Evolutionary conservation across 1,140 invertebrate species (phyloP).

Genomic region (Lysiphlebus fabarum): DNA sequence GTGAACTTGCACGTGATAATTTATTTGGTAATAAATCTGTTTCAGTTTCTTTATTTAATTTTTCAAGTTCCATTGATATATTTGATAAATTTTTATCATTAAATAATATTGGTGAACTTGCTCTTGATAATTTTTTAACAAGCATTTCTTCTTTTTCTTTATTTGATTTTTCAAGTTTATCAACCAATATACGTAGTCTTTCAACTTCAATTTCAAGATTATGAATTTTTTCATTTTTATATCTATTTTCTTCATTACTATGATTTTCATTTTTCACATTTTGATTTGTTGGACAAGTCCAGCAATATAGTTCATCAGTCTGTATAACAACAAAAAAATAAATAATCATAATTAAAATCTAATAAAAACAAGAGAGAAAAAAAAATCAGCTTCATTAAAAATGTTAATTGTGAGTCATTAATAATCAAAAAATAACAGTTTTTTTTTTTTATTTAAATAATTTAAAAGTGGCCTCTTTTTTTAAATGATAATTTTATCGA

Average conservation of each 20-base stretch:
- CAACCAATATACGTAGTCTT: conserved; percentile 28
- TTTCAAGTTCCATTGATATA: conserved; percentile 1
- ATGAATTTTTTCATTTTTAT: too few species aligned
- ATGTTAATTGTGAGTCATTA: too few species aligned
- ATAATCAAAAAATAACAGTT: too few species aligned
- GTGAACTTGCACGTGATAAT: conserved; percentile 24
- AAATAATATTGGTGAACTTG: conserved; percentile 27
- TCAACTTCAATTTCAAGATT: conserved; percentile 28
- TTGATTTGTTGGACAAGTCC: conserved; percentile 58
- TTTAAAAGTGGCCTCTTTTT: too few species aligned
- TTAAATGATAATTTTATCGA: too few species aligned
- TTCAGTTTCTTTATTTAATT: too few species aligned
- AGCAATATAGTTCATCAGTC: conserved; percentile 86
- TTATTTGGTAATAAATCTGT: background rate
- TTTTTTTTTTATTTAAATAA: too few species aligned
- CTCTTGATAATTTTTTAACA: conserved; percentile 3
- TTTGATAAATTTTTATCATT: conserved; percentile 7
- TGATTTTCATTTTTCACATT: conserved; percentile 67
- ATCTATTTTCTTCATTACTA: conserved; percentile 53
- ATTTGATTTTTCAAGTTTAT: conserved; percentile 15
- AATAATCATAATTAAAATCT: too few species aligned
- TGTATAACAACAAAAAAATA: conserved; percentile 60
- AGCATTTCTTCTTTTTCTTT: conserved; percentile 18
- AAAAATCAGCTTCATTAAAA: too few species aligned
- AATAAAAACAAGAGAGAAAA: background rate